Evolutionary conservation across 2,888 invertebrate genomes (phyloP).

Genomic region (Nomada hirtipes): DNA sequence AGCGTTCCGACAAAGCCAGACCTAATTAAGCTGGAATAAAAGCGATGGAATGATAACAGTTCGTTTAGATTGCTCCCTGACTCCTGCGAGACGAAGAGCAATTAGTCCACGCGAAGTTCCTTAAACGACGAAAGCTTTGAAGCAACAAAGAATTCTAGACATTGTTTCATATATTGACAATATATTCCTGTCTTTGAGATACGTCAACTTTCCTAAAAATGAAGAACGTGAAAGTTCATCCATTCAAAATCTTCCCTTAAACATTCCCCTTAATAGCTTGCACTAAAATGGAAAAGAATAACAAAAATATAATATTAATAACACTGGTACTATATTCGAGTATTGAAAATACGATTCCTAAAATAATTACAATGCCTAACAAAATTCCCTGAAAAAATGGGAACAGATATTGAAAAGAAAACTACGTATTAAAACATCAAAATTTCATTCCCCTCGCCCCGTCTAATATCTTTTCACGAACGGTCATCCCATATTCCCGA

Average conservation of each 20-base stretch:
- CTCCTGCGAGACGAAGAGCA: background rate
- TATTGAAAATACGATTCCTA: no score
- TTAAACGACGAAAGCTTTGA: background rate
- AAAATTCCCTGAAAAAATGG: no score
- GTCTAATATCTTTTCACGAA: conserved; percentile 1
- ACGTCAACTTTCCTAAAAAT: no score
- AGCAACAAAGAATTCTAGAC: background rate
- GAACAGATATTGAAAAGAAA: background rate
- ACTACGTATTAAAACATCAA: background rate
- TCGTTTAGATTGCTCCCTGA: background rate
- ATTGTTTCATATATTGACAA: background rate
- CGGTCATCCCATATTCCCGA: conserved; percentile 48
- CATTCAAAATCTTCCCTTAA: no score
- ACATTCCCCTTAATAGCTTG: no score
- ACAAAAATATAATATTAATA: no score
- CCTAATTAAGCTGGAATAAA: background rate
- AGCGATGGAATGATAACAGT: background rate
- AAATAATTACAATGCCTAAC: no score
- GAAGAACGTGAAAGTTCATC: no score
- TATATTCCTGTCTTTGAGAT: no score
- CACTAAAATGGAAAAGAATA: no score
- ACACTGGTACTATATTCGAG: no score
- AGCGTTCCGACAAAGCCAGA: background rate
- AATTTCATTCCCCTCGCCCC: background rate
- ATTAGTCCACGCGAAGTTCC: background rate